Evolutionary conservation across 2,888 invertebrate genomes (phyloP).

Genomic region (Odontocolon sp.): DNA sequence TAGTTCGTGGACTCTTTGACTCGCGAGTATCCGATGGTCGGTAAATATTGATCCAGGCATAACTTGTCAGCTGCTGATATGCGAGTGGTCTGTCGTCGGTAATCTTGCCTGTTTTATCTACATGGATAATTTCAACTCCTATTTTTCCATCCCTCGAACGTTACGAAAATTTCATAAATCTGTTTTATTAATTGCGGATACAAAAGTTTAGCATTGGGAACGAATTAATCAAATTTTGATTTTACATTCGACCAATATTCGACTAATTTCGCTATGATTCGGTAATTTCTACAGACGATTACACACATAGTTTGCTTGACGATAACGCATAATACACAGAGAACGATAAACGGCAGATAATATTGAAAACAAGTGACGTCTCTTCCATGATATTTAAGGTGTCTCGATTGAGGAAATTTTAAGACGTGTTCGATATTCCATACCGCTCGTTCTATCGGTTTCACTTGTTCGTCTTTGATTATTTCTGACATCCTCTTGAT

Average conservation of each 20-base stretch:
- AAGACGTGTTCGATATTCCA: conserved; percentile 76
- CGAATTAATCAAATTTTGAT: conserved; percentile 18
- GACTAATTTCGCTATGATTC: not conserved
- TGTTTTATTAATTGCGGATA: not conserved
- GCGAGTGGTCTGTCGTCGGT: not conserved
- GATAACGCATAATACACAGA: conserved; percentile 34
- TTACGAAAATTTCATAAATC: not conserved
- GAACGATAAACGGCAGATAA: conserved; percentile 60
- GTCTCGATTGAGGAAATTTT: conserved; percentile 73
- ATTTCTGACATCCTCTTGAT: conserved; percentile 59
- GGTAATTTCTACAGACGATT: too few relatives aligned
- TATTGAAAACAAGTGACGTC: conserved; percentile 71
- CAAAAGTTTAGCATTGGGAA: not conserved
- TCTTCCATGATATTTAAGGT: conserved; percentile 73
- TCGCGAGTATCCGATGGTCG: not conserved
- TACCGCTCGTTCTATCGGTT: conserved; percentile 73
- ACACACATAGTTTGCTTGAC: not conserved
- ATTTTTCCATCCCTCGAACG: not conserved
- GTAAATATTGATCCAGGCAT: not conserved
- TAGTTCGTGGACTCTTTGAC: too few relatives aligned
- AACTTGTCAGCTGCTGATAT: not conserved
- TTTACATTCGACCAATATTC: not conserved
- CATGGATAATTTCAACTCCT: not conserved
- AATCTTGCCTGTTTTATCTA: conserved; percentile 1
- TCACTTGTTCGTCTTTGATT: conserved; percentile 71